Evolutionary conservation across 2,797 vertebrate genomes (phyloP).

Genomic region (Hapalemur alaotrensis): DNA sequence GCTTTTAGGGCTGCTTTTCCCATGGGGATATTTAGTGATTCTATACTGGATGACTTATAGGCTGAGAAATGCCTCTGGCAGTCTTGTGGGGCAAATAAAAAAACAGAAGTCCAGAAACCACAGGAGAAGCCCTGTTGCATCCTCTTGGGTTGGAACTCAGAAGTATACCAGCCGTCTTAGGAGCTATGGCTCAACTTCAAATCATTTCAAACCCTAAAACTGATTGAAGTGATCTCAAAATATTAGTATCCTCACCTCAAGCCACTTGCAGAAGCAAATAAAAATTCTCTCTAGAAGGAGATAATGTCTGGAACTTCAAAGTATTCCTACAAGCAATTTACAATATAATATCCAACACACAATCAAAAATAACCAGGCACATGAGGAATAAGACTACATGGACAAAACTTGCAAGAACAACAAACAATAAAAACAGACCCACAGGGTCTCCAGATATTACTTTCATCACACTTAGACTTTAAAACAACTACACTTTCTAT

Average conservation of each 20-base stretch:
- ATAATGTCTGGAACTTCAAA: slow-evolving; percentile 9
- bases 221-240: background rate
- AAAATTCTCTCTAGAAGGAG: background rate
- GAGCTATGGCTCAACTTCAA: background rate
- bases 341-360: background rate
- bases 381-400: background rate
- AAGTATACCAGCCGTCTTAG: background rate
- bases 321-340: slow-evolving; percentile 37
- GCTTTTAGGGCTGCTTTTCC: background rate
- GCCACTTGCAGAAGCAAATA: background rate
- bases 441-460: background rate
- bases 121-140: background rate
- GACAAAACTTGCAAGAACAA: background rate
- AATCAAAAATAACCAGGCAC: slow-evolving; percentile 30
- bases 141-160: background rate
- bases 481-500: background rate
- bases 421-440: slow-evolving; percentile 44
- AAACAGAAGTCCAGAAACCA: background rate
- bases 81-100: background rate
- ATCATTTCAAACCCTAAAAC: background rate
- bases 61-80: background rate
- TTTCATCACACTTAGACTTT: slow-evolving; percentile 29
- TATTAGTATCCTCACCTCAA: background rate
- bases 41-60: background rate
- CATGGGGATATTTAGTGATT: background rate